Conservation (phyloP, 2,888 invertebrate genomes). For the Rhopalosiphum nymphaeae region DNA sequence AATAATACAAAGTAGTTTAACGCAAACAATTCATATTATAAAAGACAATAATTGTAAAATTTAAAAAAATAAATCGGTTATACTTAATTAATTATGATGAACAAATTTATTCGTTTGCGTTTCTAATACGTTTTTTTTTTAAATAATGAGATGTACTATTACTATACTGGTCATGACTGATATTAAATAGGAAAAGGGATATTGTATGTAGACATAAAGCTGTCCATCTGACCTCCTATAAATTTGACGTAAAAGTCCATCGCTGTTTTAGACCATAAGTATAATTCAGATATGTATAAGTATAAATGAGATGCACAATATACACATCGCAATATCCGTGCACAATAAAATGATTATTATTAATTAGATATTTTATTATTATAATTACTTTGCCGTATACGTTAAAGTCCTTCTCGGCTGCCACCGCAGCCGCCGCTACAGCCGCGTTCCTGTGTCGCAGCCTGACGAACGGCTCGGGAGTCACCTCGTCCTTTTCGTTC, state of each 20-base stretch:
- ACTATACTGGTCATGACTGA: neutral
- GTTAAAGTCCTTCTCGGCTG: conserved; percentile 8
- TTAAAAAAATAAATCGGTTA: neutral
- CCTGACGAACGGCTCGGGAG: neutral
- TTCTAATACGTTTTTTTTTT: neutral
- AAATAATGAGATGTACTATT: neutral
- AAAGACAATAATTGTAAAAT: neutral
- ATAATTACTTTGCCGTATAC: conserved; percentile 16
- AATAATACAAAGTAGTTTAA: neutral
- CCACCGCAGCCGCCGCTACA: neutral
- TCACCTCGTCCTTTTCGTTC: conserved; percentile 5
- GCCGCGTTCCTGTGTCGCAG: conserved; percentile 44
- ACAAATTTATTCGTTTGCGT: neutral
- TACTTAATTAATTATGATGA: neutral
- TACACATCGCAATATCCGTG: neutral
- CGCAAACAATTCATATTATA: neutral
- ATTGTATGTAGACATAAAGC: neutral
- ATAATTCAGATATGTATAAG: neutral
- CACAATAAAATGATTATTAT: neutral
- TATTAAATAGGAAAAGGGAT: neutral
- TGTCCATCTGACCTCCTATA: too few species aligned
- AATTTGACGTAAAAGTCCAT: neutral
- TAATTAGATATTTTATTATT: neutral
- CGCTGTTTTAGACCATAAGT: neutral
- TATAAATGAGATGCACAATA: neutral